Base-by-base conservation (phyloP, 2,113 vertebrate genomes). In the Tenebrosternarchus preto region DNA sequence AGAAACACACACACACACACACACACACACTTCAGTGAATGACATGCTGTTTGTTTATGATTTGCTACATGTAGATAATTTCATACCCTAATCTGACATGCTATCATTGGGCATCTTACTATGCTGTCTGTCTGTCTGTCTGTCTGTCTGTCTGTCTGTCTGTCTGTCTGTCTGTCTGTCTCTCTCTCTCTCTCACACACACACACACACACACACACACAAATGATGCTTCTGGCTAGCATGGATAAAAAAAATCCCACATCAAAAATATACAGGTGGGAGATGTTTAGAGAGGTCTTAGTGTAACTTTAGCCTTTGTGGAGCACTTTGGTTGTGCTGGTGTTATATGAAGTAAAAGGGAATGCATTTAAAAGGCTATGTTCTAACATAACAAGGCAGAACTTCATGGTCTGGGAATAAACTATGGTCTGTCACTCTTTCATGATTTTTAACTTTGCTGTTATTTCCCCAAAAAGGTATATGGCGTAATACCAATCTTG, bases 31-130 rank as follows among this genome's bases (percentile, higher is more conserved):
- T 53, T 66, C 64, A n/a, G 87, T 92, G 90, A 93, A 83, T 91
- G 90, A 91, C 90, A 91, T 78, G 73, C 89, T 71, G 80, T 59
- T 72, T 60, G 63, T 64, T 89, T 92, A 89, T 91, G 91, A 92
- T 92, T 92, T 91, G 91, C 85, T 86, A 90, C 81, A 60, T 81
- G 88, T 84, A 87, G 88, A 91, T 93, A 85, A 91, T 91, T 92
- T 90, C 64, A 27, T 12, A 33, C 43, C 12, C 20, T 39, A 71
- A 76, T 71, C 22, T 31, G 22, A 57, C 22, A 20, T 22, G 46
- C 29, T 73, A 29, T 27, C 43, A 71, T 55, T 33, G 60, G 17
- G 64, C 29, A 36, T 50, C 66, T 12, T 19, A 8, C 22, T 36
- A 56, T 61, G 57, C 69, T 25, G 68, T 27, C 57, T n/a, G n/a